phyloP scores from a whole-genome alignment of 2,888 invertebrate species.

The Chrysodeixis includens region DNA sequence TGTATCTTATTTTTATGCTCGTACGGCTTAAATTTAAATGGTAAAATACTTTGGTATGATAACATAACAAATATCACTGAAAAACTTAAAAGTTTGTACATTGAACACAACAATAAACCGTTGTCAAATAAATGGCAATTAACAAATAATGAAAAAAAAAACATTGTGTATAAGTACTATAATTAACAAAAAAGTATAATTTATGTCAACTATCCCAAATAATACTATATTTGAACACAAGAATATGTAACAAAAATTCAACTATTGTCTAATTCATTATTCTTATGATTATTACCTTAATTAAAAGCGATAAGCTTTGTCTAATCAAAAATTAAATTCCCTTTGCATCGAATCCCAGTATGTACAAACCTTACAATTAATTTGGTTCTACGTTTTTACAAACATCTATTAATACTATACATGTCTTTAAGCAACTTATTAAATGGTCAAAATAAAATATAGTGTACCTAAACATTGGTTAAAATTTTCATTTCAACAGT shows the following conservation, averaged over 20 bases:
- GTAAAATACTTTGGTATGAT: constrained; percentile 12
- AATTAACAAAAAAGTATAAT: no score
- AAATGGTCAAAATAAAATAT: no score
- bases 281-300: constrained; percentile 6
- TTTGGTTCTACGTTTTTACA: constrained; percentile 46
- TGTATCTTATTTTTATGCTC: constrained; percentile 14
- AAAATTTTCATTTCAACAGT: no score
- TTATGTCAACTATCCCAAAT: no score
- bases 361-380: constrained; percentile 66
- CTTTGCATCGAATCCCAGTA: constrained; percentile 76
- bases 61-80: not conserved
- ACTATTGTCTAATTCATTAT: constrained; percentile 13
- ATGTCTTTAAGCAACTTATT: not conserved
- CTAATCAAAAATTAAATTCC: constrained; percentile 78
- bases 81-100: not conserved
- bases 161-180: no score
- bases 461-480: no score
- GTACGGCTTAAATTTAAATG: constrained; percentile 13
- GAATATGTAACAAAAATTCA: constrained; percentile 17
- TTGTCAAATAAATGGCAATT: not conserved
- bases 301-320: constrained; percentile 54
- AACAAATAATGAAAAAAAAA: no score
- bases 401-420: constrained; percentile 4
- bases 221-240: no score
- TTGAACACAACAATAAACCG: not conserved